Base-by-base conservation (phyloP, 1,140 invertebrate genomes). In the Ganaspis sp. region DNA sequence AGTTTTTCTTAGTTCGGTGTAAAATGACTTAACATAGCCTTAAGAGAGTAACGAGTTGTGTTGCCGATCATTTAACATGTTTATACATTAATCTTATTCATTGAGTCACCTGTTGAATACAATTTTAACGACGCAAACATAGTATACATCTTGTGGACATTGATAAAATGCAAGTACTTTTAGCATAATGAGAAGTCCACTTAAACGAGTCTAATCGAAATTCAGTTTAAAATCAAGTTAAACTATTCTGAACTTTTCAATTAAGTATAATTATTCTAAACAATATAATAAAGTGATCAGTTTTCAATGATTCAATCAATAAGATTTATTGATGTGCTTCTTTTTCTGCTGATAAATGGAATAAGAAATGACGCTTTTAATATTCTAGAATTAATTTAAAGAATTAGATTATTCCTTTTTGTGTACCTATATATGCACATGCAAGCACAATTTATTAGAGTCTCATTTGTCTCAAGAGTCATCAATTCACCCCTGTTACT, bases 51-150 rank as follows among this genome's bases (percentile, higher is more conserved):
- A 64, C 58, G 17, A 64, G 72, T 76, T 69, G 81, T 84, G 78
- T 82, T 81, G 79, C 80, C 83, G 83, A 80, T 81, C 82, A 80
- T 81, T 83, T 75, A 79, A 79, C 58, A 78, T 82, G 21, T 82
- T 80, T 79, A 69, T 76, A 79, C 84, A 84, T 85, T 83, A 85
- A 86, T 86, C 84, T 86, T 77, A 77, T 84, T 84, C 83, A 82
- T 74, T 85, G 85, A 86, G 79, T 86, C 84, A 85, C 76, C 69
- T 75, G 45, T 69, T 74, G 69, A 69, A 74, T 64, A 64, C 58
- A 29, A 64, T 64, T 64, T 29, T 29, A 64, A 64, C 23, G 58
- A 64, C 26, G 26, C 9, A 64, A 64, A 64, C 9, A 64, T 64
- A 29, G 26, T n/a, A 12, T 26, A 64, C 15, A 64, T 64, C 58